Base-by-base conservation (phyloP, 2,797 vertebrate genomes). In the Cossypha polioptera region DNA sequence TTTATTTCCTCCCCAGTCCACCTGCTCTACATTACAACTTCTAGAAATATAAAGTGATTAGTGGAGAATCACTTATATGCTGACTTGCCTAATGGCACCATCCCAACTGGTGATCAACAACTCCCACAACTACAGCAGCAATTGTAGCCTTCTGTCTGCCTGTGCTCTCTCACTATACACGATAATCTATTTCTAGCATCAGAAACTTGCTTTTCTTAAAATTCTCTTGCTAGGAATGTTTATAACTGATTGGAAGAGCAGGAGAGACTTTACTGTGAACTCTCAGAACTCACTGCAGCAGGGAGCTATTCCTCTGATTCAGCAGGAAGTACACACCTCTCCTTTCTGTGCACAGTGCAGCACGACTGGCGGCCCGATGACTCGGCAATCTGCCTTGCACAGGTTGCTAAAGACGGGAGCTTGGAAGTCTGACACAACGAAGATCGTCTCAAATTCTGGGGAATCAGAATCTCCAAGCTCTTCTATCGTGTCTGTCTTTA, bases 291-390 rank as follows among this genome's bases (percentile, higher is more conserved):
- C 61, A 6, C 2, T 58, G 38, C 29, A 62, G n/a, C 25, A 51
- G 26, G 55, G 29, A 77, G 7, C 22, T 16, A 16, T 4, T 38
- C 8, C 21, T 72, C 3, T 10, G 47, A 18, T 28, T 9, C 50
- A 67, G 50, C 26, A 63, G 36, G 17, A 40, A 91, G 51, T 82
- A 95, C 96, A 93, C 97, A 99, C 99, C 98, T 99, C 99, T 89
- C 98, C 97, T 93, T 97, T 99, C 1, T 97, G 97, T 19, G 98
- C 99, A 96, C 98, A 99, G 75, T 97, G 98, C 92, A 99, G 96
- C 53, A 99, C 94, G 9, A 99, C 98, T 4, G 99, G 98, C n/a
- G 99, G 99, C 10, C 99, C 99, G 13, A 99, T 67, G 38, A 99
- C 98, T 83, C 99, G 98, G 96, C 98, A 99, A 22, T 99, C 99